Evolutionary conservation across 2,888 invertebrate species (phyloP).

Genomic region (Keiferia lycopersicella): DNA sequence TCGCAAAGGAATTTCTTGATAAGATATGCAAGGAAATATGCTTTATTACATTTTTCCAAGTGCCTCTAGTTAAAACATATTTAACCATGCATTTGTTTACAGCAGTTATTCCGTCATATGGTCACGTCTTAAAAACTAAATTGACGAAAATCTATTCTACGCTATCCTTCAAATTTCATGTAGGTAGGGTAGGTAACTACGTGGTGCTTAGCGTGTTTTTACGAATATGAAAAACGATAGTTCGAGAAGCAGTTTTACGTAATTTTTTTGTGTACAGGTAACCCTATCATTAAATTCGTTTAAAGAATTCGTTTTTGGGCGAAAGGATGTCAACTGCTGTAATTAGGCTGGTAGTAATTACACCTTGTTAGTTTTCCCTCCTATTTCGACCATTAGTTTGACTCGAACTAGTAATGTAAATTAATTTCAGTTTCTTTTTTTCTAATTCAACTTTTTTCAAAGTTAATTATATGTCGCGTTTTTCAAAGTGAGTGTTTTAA

Average conservation of each 20-base stretch:
- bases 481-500: slow-evolving; percentile 28
- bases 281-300: slow-evolving; percentile 69
- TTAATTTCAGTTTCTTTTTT: slow-evolving; percentile 54
- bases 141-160: neutral
- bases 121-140: neutral
- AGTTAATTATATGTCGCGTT: slow-evolving; percentile 47
- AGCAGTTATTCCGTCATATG: neutral
- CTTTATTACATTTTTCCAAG: slow-evolving; percentile 77
- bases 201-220: slow-evolving; percentile 10
- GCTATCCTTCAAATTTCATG: neutral
- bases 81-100: slow-evolving; percentile 18
- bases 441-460: slow-evolving; percentile 50
- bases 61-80: slow-evolving; percentile 39
- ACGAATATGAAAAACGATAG: slow-evolving; percentile 3
- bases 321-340: slow-evolving; percentile 69
- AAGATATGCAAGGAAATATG: slow-evolving; percentile 79
- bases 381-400: slow-evolving; percentile 48
- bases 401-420: slow-evolving; percentile 54
- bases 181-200: no score
- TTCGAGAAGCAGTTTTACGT: slow-evolving; percentile 26
- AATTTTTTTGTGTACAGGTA: slow-evolving; percentile 34
- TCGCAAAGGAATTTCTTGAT: slow-evolving; percentile 67
- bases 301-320: slow-evolving; percentile 51
- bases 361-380: slow-evolving; percentile 62
- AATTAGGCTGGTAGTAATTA: slow-evolving; percentile 69